Percentiles rank a stretch among this genome's conserved stretches.
Conservation (phyloP, 2,797 vertebrate species). For the Scyliorhinus canicula region DNA sequence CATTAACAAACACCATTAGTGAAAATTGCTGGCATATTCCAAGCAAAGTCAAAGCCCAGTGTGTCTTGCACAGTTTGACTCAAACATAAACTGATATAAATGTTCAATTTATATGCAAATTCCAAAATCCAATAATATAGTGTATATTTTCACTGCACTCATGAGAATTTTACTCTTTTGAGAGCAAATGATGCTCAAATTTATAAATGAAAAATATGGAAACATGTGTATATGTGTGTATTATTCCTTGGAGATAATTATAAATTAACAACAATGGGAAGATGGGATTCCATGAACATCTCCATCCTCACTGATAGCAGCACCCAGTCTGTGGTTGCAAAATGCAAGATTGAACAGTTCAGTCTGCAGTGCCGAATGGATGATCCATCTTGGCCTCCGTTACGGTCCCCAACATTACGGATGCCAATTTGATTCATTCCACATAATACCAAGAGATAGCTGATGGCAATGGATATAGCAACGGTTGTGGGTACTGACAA, state of each 20-base stretch:
- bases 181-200: not conserved
- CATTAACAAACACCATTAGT: not conserved
- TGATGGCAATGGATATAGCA: no score
- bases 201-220: not conserved
- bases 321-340: not conserved
- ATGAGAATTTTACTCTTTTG: constrained; percentile 13
- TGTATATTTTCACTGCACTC: not conserved
- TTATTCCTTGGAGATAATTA: not conserved
- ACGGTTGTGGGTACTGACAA: no score
- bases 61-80: not conserved
- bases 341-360: not conserved
- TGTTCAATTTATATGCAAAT: constrained; percentile 28
- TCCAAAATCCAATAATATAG: not conserved
- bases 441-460: no score
- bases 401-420: no score
- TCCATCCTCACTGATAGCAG: not conserved
- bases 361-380: not conserved
- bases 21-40: not conserved
- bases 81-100: constrained; percentile 22
- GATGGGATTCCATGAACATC: not conserved
- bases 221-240: no score
- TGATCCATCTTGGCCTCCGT: no score
- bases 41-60: not conserved
- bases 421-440: no score
- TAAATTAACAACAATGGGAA: not conserved